Evolutionary conservation across 2,113 vertebrate species (phyloP).

Genomic region (Prionailurus viverrinus): DNA sequence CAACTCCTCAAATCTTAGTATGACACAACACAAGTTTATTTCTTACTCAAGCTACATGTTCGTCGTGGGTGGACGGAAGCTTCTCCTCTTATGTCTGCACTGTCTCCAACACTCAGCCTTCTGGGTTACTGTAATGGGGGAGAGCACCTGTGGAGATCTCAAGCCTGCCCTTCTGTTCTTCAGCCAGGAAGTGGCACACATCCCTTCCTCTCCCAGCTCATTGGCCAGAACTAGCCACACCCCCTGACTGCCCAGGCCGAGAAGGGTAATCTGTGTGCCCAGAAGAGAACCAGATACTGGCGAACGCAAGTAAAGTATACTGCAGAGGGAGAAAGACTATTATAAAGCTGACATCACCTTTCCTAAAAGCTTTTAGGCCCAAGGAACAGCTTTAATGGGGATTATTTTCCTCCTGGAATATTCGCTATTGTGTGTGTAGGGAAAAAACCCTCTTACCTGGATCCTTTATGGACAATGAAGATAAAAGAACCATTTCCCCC

Average conservation of each 20-base stretch:
- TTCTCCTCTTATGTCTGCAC: neutral
- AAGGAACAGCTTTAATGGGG: slow-evolving; percentile 9
- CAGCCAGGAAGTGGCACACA: neutral
- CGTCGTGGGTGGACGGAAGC: neutral
- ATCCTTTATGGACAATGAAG: neutral
- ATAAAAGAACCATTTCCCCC: neutral
- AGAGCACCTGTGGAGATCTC: neutral
- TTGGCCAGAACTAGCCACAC: neutral
- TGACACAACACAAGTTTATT: neutral
- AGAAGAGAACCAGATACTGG: neutral
- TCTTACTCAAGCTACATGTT: neutral
- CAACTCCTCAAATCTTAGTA: neutral
- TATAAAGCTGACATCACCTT: slow-evolving; percentile 32
- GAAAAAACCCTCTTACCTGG: neutral
- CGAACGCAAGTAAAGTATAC: neutral
- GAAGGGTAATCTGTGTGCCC: neutral
- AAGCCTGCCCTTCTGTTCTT: neutral
- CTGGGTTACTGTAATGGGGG: neutral
- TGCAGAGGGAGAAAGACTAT: neutral
- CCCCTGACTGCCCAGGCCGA: accelerated
- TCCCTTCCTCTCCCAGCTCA: neutral
- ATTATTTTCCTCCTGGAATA: slow-evolving; percentile 45
- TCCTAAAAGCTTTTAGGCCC: slow-evolving; percentile 50
- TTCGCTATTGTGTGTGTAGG: neutral
- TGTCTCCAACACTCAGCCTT: neutral